Evolutionary conservation across 2,888 invertebrate species (phyloP).

Genomic region (Amphipyra berbera): DNA sequence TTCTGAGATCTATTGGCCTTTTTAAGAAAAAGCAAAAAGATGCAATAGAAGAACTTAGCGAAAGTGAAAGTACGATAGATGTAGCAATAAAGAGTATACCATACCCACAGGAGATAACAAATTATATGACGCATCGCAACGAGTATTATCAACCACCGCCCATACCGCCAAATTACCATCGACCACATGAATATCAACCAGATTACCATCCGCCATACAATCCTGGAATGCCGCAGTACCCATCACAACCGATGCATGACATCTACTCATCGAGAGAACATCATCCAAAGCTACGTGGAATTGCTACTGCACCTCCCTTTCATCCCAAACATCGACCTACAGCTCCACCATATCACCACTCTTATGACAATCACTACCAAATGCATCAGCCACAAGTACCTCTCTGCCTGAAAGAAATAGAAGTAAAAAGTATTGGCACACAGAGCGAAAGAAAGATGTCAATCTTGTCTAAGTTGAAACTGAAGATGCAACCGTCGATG

Average conservation of each 20-base stretch:
- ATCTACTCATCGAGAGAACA: slow-evolving; percentile 31
- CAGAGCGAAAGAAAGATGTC: slow-evolving; percentile 81
- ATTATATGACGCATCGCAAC: slow-evolving; percentile 77
- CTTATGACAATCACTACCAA: slow-evolving; percentile 60
- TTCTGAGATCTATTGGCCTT: slow-evolving; percentile 72
- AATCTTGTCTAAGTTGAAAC: slow-evolving; percentile 74
- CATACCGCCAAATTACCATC: slow-evolving; percentile 49
- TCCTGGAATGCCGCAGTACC: slow-evolving; percentile 46
- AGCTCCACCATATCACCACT: slow-evolving; percentile 58
- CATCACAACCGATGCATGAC: slow-evolving; percentile 32
- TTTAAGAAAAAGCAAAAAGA: slow-evolving; percentile 77
- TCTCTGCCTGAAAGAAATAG: slow-evolving; percentile 81
- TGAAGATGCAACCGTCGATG: slow-evolving; percentile 65
- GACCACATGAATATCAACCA: slow-evolving; percentile 48
- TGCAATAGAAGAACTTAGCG: slow-evolving; percentile 75
- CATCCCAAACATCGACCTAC: slow-evolving; percentile 51
- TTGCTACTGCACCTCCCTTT: slow-evolving; percentile 36
- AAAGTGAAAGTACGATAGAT: slow-evolving; percentile 72
- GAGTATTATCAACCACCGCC: slow-evolving; percentile 73
- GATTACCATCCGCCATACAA: slow-evolving; percentile 55
- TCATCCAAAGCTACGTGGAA: slow-evolving; percentile 25
- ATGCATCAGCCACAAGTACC: slow-evolving; percentile 71
- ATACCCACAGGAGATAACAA: slow-evolving; percentile 75
- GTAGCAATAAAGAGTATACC: slow-evolving; percentile 66
- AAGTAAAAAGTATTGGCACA: slow-evolving; percentile 82